Percentiles rank a stretch among this genome's conserved stretches.
Conservation (phyloP, 2,888 invertebrate genomes). For the Xylota segnis region DNA sequence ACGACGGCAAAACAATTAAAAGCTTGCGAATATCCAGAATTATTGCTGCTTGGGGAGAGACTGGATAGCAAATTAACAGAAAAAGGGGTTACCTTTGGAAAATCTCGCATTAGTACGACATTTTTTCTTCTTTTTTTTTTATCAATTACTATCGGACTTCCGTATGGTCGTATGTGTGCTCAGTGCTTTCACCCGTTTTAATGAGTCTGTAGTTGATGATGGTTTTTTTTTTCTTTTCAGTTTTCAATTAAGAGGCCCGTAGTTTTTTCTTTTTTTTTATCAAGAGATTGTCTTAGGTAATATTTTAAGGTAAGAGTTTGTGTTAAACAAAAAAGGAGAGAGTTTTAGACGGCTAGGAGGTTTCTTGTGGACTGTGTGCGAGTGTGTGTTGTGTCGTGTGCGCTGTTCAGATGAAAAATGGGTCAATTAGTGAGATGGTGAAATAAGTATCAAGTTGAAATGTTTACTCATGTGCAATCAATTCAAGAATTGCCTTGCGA, state of each 20-base stretch:
- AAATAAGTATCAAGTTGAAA: slow-evolving; percentile 38
- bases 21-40: slow-evolving; percentile 34
- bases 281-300: slow-evolving; percentile 66
- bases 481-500: not conserved
- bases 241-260: slow-evolving; percentile 63
- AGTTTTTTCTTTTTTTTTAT: slow-evolving; percentile 42
- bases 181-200: slow-evolving; percentile 66
- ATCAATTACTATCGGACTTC: slow-evolving; percentile 18
- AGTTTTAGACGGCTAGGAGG: slow-evolving; percentile 51
- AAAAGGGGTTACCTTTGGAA: slow-evolving; percentile 35
- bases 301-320: slow-evolving; percentile 62
- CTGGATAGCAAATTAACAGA: slow-evolving; percentile 22
- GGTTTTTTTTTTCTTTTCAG: slow-evolving; percentile 31
- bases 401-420: slow-evolving; percentile 49
- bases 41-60: slow-evolving; percentile 31
- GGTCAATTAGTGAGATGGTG: slow-evolving; percentile 57
- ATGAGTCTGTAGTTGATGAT: slow-evolving; percentile 59
- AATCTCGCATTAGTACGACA: slow-evolving; percentile 25
- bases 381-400: slow-evolving; percentile 3
- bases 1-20: slow-evolving; percentile 53
- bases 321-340: slow-evolving; percentile 59
- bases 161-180: slow-evolving; percentile 15
- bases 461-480: slow-evolving; percentile 15
- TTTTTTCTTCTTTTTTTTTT: slow-evolving; percentile 13
- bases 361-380: slow-evolving; percentile 21